phyloP scores from a whole-genome alignment of 2,797 vertebrate species.

The Peromyscus attwateri region DNA sequence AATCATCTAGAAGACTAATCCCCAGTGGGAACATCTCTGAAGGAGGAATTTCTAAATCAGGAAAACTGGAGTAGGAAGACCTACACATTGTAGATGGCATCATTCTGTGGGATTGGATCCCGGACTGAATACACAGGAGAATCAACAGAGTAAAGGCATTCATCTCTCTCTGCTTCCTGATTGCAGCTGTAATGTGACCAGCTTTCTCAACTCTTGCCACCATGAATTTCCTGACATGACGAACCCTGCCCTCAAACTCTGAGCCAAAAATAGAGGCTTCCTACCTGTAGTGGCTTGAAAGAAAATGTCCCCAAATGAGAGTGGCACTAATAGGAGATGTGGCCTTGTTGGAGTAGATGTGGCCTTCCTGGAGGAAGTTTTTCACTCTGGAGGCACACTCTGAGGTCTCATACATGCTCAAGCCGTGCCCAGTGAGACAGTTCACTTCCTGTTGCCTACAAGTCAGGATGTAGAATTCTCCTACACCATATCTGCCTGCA shows the following conservation, averaged over 20 bases:
- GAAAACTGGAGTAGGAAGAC: not conserved
- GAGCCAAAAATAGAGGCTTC: not conserved
- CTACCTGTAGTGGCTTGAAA: not conserved
- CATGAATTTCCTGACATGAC: not conserved
- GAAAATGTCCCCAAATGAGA: not conserved
- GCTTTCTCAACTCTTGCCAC: not conserved
- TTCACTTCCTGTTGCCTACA: not conserved
- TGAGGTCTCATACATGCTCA: not conserved
- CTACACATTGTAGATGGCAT: not conserved
- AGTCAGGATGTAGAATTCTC: not conserved
- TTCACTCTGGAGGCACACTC: not conserved
- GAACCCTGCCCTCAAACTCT: not conserved
- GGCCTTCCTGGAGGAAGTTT: too few relatives aligned
- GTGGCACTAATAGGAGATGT: not conserved
- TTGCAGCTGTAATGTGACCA: not conserved
- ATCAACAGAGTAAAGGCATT: not conserved
- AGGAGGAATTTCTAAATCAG: not conserved
- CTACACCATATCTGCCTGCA: not conserved
- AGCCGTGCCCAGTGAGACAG: not conserved
- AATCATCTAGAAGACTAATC: not conserved
- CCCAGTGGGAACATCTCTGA: not conserved
- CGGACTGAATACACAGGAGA: not conserved
- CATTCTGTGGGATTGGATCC: not conserved
- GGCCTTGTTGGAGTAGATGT: not conserved
- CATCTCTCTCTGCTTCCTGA: not conserved